Evolutionary conservation across 2,113 vertebrate species (phyloP), one percentile per base, ranked within the genome.

Genomic region (Corydoras maculifer): DNA sequence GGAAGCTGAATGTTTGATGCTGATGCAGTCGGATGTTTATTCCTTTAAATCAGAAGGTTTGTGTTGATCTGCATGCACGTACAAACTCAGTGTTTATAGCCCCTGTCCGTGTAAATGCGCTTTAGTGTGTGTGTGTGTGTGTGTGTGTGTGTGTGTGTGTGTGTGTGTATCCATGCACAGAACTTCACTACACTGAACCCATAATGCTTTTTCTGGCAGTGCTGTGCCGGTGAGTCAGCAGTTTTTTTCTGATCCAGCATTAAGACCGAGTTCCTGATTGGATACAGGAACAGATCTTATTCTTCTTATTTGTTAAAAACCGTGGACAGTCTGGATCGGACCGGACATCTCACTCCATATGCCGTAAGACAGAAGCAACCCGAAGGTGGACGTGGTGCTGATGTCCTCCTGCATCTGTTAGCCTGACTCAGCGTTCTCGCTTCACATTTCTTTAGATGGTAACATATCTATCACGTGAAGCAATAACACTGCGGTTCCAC

Each of bases 141-240:
- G 10, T 62, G 65, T 72, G 18, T 25, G 18, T 25, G 18, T 25
- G 30, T 15, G 53, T 69, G 49, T 51, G 11, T 55, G 53, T 25
- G 48, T 65, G 68, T 51, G 61, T 32, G 11, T 62, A 54, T 72
- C 65, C 59, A 71, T 72, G 73, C 69, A 68, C 72, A 78, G 65
- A 72, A 74, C 77, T 58, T 70, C 77, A 83, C 79, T 77, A 6
- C 15, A 74, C 65, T 78, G 78, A 81, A 79, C 81, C 82, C 76
- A 66, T 78, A 49, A 66, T 78, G 54, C 14, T 60, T 29, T 58
- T 74, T 74, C 80, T 57, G 62, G 72, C 70, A 79, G 85, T 83
- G 77, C 86, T 86, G 87, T 86, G 87, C 89, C 88, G 88, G 86
- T 87, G 82, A 83, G 14, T 49, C 4, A 11, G 14, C 68, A 31